Evolutionary conservation across 1,140 invertebrate species (phyloP), one percentile per base, ranked within the genome.

Genomic region (Ceratina australensis): DNA sequence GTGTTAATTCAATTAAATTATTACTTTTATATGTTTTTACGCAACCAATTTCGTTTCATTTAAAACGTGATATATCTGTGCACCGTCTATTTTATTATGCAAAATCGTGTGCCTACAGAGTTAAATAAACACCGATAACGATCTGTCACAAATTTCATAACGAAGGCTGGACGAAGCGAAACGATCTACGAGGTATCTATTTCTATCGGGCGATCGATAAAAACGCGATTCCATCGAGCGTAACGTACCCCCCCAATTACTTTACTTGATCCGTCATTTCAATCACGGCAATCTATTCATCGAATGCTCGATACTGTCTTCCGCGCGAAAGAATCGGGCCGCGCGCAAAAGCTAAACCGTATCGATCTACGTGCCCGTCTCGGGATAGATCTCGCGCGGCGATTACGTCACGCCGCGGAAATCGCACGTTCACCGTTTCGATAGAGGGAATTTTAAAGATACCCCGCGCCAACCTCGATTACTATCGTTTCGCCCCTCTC

Each of bases 401-500:
- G 66, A 76, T 76, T 76, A 61, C 24, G 28, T 69, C 66, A 42
- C 15, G 15, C 15, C n/a, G 52, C 47, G 20, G 57, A 42, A 77
- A 69, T 18, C 26, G 49, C 47, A 42, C 18, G 20, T 71, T 68
- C 47, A 61, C 47, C 56, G 54, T 49, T 49, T n/a, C 33, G 33
- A 49, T 13, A 24, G 42, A 67, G n/a, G 28, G 24, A 71, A 52
- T 69, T 69, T 71, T 71, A 42, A 71, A 71, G 28, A 49, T 52
- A 49, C 42, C 42, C 47, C 24, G 33, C 22, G 54, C 15, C 66
- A 71, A 54, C 20, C 47, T 4, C 47, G 74, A 77, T 77, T 71
- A 50, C 28, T 71, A 77, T 77, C 74, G 74, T 71, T 71, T 28
- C 67, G 20, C 28, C 54, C 16, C 28, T 59, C 66, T 69, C 74